Conservation (phyloP, 2,797 vertebrate species). For the Scarus forsteni region DNA sequence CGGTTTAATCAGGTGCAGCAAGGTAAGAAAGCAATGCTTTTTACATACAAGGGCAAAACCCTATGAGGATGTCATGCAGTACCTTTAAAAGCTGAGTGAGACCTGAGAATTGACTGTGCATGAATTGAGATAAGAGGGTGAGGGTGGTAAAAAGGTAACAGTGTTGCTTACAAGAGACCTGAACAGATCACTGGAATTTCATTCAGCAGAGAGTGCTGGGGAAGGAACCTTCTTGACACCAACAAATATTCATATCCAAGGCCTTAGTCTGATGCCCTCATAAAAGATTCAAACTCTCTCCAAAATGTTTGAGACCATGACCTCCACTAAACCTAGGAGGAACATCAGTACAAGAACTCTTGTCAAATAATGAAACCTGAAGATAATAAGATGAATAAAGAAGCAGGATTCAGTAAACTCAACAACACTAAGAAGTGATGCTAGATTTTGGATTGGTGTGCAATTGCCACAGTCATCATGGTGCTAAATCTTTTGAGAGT, state of each 20-base stretch:
- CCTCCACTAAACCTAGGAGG: background rate
- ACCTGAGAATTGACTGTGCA: background rate
- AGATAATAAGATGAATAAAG: background rate
- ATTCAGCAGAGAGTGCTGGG: background rate
- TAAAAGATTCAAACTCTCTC: background rate
- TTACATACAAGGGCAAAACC: background rate
- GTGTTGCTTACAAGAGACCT: background rate
- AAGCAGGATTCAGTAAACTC: background rate
- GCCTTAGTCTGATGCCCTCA: background rate
- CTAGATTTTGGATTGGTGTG: background rate
- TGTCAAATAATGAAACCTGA: background rate
- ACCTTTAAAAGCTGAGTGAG: background rate
- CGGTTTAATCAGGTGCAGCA: background rate
- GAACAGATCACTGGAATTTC: background rate
- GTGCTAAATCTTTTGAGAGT: background rate
- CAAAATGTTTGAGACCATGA: background rate
- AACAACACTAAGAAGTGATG: background rate
- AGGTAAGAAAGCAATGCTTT: background rate
- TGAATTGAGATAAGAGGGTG: background rate
- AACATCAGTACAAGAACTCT: background rate
- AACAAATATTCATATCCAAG: background rate
- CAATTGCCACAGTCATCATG: too few relatives aligned
- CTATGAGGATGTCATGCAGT: background rate
- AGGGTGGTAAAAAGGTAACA: background rate
- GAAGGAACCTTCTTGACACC: background rate